Evolutionary conservation across 2,797 vertebrate species (phyloP).

Genomic region (Macropus fuliginosus): DNA sequence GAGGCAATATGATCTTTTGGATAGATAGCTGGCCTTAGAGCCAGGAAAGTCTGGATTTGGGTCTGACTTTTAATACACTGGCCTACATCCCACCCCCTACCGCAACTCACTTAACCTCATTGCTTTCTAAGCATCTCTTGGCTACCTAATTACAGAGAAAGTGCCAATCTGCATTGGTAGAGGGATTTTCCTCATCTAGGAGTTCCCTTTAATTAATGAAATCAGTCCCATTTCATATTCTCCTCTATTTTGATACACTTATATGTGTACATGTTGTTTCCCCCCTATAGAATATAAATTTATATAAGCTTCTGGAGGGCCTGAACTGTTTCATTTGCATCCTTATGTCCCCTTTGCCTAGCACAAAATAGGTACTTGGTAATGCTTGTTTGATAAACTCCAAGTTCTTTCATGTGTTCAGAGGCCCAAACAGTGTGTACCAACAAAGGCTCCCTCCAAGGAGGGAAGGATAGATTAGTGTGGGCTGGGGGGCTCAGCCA

Average conservation of each 20-base stretch:
- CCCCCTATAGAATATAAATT: not conserved
- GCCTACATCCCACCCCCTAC: not conserved
- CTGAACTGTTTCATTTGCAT: not conserved
- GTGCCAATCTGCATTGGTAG: not conserved
- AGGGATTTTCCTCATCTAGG: not conserved
- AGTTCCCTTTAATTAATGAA: not conserved
- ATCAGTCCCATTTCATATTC: not conserved
- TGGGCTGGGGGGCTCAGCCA: no score
- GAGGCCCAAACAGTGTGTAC: no score
- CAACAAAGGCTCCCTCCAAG: no score
- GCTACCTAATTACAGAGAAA: not conserved
- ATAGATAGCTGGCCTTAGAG: not conserved
- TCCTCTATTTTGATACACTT: not conserved
- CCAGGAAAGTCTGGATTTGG: not conserved
- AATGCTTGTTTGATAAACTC: not conserved
- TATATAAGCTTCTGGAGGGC: no score
- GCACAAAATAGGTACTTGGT: not conserved
- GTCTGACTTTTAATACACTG: not conserved
- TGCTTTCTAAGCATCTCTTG: not conserved
- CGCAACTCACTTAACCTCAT: not conserved
- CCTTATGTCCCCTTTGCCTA: not conserved
- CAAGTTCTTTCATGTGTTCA: not conserved
- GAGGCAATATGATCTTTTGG: not conserved
- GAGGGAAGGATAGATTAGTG: no score
- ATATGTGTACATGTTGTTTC: not conserved